These are phyloP conservation scores for Grantiella picta DNA, from an alignment of 2,113 vertebrate genomes.

Conservation along the genomic window DNA sequence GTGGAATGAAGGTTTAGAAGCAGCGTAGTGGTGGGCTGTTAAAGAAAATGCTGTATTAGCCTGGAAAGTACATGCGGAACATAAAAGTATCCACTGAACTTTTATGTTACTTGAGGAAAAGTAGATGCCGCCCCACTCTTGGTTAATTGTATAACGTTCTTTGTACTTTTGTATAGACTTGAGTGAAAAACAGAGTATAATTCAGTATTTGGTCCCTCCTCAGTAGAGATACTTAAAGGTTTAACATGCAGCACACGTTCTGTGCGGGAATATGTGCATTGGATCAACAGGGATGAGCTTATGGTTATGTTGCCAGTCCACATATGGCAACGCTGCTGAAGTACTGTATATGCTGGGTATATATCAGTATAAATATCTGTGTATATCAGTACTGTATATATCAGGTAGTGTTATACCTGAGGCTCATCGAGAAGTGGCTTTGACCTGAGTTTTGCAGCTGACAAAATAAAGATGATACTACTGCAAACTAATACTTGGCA, in stretches of 20 bases:
- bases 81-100: rapidly evolving
- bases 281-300: rapidly evolving
- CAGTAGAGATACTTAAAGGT: neutral
- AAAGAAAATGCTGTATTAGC: too few relatives aligned
- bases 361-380: too few relatives aligned
- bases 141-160: rapidly evolving
- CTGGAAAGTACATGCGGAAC: neutral
- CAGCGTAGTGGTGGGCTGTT: rapidly evolving
- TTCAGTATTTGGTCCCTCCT: rapidly evolving
- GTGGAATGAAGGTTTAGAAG: neutral
- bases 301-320: rapidly evolving
- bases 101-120: neutral
- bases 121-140: neutral
- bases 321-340: rapidly evolving
- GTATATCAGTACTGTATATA: too few relatives aligned
- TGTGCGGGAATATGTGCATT: rapidly evolving
- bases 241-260: rapidly evolving
- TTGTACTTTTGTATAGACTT: neutral
- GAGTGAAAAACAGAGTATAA: neutral
- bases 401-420: neutral
- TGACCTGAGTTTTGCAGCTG: neutral
- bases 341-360: rapidly evolving
- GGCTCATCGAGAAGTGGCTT: neutral
- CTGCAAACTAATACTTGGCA: neutral
- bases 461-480: neutral